Evolutionary conservation across 2,113 vertebrate species (phyloP), one percentile per base, ranked within the genome.

Genomic region (Pteruthius melanotis): DNA sequence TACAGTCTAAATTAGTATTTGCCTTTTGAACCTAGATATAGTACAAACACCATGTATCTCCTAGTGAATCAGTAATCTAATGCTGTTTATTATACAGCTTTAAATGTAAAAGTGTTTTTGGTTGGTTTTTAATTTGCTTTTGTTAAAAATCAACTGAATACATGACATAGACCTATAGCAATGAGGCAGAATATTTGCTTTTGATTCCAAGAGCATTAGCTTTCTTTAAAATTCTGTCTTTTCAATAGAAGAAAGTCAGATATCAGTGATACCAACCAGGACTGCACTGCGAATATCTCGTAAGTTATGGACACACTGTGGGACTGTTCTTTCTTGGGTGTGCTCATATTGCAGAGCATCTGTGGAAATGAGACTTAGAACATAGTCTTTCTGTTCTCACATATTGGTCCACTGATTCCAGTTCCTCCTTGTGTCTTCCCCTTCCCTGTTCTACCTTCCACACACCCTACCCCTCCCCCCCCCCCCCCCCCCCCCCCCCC

Each of bases 401-500:
- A 4, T 27, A 7, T 18, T 64, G 6, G 24, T 80, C 33, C 30
- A 23, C 5, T 26, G 35, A 35, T 31, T 63, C 15, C 39, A 35
- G 12, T 15, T 64, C 10, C 8, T 57, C 27, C 13, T 15, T 20
- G 2, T 28, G 15, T 39, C 69, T 77, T 65, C 11, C 15, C 57
- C 37, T 56, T 52, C 13, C 10, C 4, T 72, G 1, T 59, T 74
- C 39, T 64, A 13, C 23, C 4, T 45, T 65, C 17, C 11, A n/a
- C n/a, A n/a, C n/a, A n/a, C n/a, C n/a, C n/a, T n/a, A n/a, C n/a
- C n/a, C n/a, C n/a, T n/a, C 21, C 21, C 4, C 2, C 8, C 3
- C 0, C 4, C 26, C 21, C 4, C 2, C 8, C 4, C 0, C 4
- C 21, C 21, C 4, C 2, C 8, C 3, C 0, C 4, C 26, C 21